These are phyloP conservation scores for Glyptemys insculpta DNA, from an alignment of 2,797 vertebrate genomes.

Conservation along the genomic window DNA sequence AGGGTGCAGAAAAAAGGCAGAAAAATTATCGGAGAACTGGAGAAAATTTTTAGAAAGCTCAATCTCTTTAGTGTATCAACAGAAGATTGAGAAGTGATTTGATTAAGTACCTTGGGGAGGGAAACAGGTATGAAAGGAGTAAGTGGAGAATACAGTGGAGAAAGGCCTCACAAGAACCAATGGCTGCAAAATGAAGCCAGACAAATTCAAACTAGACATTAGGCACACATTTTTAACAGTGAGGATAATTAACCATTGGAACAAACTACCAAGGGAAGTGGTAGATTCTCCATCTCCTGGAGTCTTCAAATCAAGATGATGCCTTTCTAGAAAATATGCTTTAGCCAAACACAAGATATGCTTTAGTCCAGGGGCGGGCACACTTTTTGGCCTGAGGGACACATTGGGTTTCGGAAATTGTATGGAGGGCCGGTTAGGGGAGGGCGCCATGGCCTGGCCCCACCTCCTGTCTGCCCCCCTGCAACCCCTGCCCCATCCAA, in stretches of 20 bases:
- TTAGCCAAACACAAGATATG: background rate
- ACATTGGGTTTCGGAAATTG: too few species aligned
- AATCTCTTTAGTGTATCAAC: background rate
- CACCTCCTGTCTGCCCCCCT: too few species aligned
- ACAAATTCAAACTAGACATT: background rate
- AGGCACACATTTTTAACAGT: background rate
- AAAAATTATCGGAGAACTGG: background rate
- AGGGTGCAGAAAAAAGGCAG: background rate
- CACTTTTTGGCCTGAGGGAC: too few species aligned
- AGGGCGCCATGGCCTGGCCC: too few species aligned
- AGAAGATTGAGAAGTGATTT: background rate
- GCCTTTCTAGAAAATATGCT: background rate
- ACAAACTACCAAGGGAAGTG: background rate
- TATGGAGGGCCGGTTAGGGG: too few species aligned
- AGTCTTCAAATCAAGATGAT: background rate
- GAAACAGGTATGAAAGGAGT: background rate
- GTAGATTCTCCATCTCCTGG: background rate
- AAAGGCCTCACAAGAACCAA: background rate
- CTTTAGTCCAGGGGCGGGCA: too few species aligned
- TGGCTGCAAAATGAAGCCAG: background rate
- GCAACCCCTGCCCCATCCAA: too few species aligned
- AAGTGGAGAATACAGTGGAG: background rate
- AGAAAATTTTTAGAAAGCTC: background rate
- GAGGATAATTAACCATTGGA: background rate
- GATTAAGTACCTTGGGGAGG: background rate